Base-by-base conservation (phyloP, 2,797 vertebrate species). In the Momotus momota region DNA sequence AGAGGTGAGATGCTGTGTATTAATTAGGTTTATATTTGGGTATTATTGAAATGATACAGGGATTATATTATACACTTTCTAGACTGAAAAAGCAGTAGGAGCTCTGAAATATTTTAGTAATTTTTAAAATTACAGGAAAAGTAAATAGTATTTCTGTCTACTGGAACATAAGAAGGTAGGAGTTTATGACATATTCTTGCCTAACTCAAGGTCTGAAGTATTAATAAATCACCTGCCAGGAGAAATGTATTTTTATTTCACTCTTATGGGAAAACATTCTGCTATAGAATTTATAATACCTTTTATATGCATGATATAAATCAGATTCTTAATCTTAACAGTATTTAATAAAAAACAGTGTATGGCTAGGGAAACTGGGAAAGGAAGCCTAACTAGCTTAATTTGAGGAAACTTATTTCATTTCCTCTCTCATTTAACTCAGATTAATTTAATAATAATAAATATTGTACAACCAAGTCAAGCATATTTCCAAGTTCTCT, bases 111-210 rank as follows among this genome's bases (percentile, higher is more conserved):
- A 7, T 75, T 95, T 73, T 46, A 72, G 31, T 45, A 81, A 67
- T 69, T 88, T 85, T 89, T 81, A 38, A 87, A 96, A 94, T 75
- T 89, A 77, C 2, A 4, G 10, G 17, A n/a, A 40, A 92, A 89
- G 26, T 49, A 80, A 92, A 77, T 67, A 61, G 10, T 18, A 38
- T 61, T 86, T 86, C 17, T 88, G n/a, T 51, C 67, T 81, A 61
- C 26, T 83, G 49, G 18, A 66, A 71, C 48, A 64, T 22, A 77
- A 51, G 61, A 57, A 65, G 10, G 45, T 38, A 48, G 45, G 51
- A 58, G 17, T 88, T 90, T 81, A 62, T 85, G 52, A 90, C 69
- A 67, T 77, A 84, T 45, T 81, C 38, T 62, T 78, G 26, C 45
- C 40, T 81, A 88, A 72, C 14, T 27, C 21, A 70, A 82, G n/a